Evolutionary conservation across 2,888 invertebrate species (phyloP), one percentile per base, ranked within the genome.

Genomic region (Hartigia nigra): DNA sequence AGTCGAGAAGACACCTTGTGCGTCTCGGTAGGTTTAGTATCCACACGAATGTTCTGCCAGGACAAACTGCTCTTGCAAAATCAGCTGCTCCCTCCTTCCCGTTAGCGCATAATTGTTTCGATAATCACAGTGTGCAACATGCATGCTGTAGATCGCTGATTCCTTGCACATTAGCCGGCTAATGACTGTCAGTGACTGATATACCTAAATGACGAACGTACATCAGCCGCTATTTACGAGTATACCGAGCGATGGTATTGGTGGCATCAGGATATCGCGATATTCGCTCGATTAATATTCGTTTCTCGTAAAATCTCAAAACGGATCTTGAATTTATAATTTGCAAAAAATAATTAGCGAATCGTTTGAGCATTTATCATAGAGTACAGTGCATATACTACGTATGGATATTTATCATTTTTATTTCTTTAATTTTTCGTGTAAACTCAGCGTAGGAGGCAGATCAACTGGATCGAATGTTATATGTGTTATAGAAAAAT

Each of bases 91-190:
- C 31, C 32, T 72, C 72, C 55, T 72, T 72, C 36, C 75, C 37
- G 36, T 75, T 75, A 36, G 31, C 34, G 75, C 75, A 75, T 35
- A 75, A 75, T 75, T 75, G 75, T 35, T 31, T 34, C 75, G 75
- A 75, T 75, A 35, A 72, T 72, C 72, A 34, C 72, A 72, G 32
- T 14, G 31, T 72, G 72, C 72, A 34, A 31, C 72, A 32, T 72
- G 72, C 32, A 23, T 3, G 72, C 72, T 31, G 72, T 34, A 72
- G 72, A 72, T 72, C 72, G 72, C 31, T 72, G 72, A 72, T 72
- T 72, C 31, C 55, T 55, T 23, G 55, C 23, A 9, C 55, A 55
- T 55, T 55, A 55, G 55, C 55, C 55, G 55, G 55, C 55, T 55
- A 55, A 55, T 55, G 55, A 55, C 55, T 55, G 55, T 55, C 55